Percentiles rank a stretch among this genome's conserved stretches.
Evolutionary conservation across 2,113 vertebrate genomes (phyloP).

Genomic region (Ciconia stormi): DNA sequence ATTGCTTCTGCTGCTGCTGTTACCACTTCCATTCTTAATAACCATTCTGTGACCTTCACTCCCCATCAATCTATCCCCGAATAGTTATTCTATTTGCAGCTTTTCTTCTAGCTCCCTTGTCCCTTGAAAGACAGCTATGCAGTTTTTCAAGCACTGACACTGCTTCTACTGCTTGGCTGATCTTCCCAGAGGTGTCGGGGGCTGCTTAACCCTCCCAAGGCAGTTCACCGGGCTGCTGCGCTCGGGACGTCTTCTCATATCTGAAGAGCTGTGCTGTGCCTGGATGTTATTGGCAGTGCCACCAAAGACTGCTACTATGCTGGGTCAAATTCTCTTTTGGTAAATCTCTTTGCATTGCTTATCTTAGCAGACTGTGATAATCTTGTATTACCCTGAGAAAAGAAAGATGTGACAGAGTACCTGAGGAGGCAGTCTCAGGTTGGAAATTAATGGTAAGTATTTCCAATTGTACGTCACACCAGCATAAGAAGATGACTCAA

Average conservation of each 20-base stretch:
- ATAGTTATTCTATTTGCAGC: slow-evolving; percentile 49
- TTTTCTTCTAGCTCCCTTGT: background rate
- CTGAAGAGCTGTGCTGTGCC: background rate
- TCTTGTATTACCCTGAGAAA: background rate
- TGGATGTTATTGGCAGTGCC: background rate
- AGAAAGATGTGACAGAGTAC: background rate
- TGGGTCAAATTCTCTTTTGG: background rate
- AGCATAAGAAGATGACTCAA: background rate
- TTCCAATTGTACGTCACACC: background rate
- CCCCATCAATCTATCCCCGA: slow-evolving; percentile 11
- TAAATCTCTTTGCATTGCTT: background rate
- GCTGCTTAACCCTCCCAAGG: background rate
- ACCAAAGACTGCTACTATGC: background rate
- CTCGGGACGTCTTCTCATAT: background rate
- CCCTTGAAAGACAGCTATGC: slow-evolving; percentile 19
- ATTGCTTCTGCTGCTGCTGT: slow-evolving; percentile 19
- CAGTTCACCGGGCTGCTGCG: background rate
- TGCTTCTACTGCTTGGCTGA: background rate
- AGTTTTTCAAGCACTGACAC: slow-evolving; percentile 23
- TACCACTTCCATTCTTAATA: slow-evolving; percentile 41
- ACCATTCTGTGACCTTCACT: slow-evolving; percentile 35
- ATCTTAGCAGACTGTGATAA: background rate
- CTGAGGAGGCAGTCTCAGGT: background rate
- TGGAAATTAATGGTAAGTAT: background rate
- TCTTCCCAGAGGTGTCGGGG: background rate